Evolutionary conservation across 2,113 vertebrate genomes (phyloP), one percentile per base, ranked within the genome.

Genomic region (Neofelis nebulosa): DNA sequence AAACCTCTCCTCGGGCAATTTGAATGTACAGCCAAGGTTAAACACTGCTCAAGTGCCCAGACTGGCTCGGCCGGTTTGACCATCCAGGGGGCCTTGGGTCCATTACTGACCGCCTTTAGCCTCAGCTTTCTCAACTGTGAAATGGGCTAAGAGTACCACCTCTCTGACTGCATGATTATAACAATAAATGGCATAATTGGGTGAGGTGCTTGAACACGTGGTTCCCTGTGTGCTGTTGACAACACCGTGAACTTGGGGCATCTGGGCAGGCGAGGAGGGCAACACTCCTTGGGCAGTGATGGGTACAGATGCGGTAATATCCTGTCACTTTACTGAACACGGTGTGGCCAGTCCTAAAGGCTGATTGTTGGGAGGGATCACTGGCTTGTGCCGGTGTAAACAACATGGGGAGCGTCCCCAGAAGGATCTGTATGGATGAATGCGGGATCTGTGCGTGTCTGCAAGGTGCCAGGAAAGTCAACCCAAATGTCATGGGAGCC

Each of bases 321-420:
- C 66, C 6, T 36, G n/a, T 36, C 38, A 29, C 79, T 11, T 41
- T 27, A 52, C 57, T 55, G 50, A 91, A 33, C 1, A 2, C 4
- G 5, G 4, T 31, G 1, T 3, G 71, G 14, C 48, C 2, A 8
- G 10, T 73, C 80, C 25, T 68, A 19, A 13, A 45, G 11, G 41
- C 65, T 12, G 16, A 25, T 21, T 7, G 4, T 27, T 68, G 38
- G 52, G 6, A 25, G 31, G 78, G 1, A 16, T 33, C 55, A 25
- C 45, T 2, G 6, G 25, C 19, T 65, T 33, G 14, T 55, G 45
- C 16, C 18, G 14, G 13, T 33, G 2, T 38, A 52, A 16, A 66
- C 15, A 74, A 5, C 0, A 4, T 41, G 3, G 41, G 3, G 13
- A 48, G 33, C 33, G 27, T 36, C 5, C 13, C n/a, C 21, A 1